Evolutionary conservation across 2,888 invertebrate species (phyloP).

Genomic region (Drosophila niveifrons): DNA sequence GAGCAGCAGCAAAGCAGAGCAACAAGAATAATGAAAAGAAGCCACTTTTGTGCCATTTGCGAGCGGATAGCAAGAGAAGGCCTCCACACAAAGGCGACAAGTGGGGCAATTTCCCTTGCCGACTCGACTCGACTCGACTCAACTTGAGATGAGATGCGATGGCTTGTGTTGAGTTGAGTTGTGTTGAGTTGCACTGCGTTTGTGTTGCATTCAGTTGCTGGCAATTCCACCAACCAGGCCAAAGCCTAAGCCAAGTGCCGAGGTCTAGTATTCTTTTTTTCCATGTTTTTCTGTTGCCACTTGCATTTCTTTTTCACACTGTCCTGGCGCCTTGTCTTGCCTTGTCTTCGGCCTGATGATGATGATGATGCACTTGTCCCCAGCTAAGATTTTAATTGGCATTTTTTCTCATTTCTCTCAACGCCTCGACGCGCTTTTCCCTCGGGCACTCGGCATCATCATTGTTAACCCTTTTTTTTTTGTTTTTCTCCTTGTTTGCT

Average conservation of each 20-base stretch:
- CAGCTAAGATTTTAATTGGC: conserved; percentile 84
- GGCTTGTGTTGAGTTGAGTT: conserved; percentile 1
- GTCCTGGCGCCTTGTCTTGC: not conserved
- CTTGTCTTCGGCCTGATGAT: conserved; percentile 53
- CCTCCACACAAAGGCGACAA: conserved; percentile 72
- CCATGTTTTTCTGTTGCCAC: conserved; percentile 12
- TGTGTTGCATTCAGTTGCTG: conserved; percentile 11
- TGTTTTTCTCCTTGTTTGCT: conserved; percentile 5
- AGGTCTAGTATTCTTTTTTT: conserved; percentile 3
- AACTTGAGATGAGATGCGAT: not conserved
- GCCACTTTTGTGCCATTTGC: conserved; percentile 77
- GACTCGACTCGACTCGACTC: conserved; percentile 24
- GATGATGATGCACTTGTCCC: conserved; percentile 75
- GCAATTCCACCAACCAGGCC: conserved; percentile 35
- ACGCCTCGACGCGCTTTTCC: not conserved
- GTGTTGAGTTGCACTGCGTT: conserved; percentile 6
- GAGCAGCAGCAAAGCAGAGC: conserved; percentile 7
- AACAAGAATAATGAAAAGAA: conserved; percentile 43
- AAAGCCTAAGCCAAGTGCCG: conserved; percentile 2
- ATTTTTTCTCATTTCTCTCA: conserved; percentile 63
- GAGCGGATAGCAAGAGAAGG: conserved; percentile 67
- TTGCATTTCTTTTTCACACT: conserved; percentile 19
- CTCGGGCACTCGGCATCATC: not conserved
- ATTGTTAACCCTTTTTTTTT: conserved; percentile 51
- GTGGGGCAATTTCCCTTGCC: conserved; percentile 75